These are phyloP conservation scores for Stegodyphus mimosarum DNA, from an alignment of 1,140 invertebrate species.

Conservation along the genomic window DNA sequence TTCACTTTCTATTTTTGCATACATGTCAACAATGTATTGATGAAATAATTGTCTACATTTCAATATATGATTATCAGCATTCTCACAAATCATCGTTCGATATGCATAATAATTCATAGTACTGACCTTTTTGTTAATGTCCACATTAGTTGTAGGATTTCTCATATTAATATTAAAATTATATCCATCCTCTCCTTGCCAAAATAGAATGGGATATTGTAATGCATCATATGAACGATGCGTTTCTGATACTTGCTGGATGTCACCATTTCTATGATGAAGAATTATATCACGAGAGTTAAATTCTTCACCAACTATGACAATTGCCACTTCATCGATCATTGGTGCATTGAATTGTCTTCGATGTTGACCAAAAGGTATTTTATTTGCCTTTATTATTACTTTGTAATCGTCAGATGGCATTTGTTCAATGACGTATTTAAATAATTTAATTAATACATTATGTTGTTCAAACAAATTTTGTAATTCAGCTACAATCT, in stretches of 20 bases:
- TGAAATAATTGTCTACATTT: constrained; percentile 20
- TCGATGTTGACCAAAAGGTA: neutral
- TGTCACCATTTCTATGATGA: constrained; percentile 5
- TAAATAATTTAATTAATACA: constrained; percentile 1
- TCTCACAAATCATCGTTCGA: too few species aligned
- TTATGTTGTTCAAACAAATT: neutral
- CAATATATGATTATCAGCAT: too few species aligned
- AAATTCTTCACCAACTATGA: constrained; percentile 11
- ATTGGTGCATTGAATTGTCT: constrained; percentile 11
- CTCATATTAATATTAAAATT: constrained; percentile 37
- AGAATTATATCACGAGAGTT: constrained; percentile 4
- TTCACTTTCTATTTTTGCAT: constrained; percentile 57
- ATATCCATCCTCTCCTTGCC: constrained; percentile 60
- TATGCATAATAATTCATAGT: too few species aligned
- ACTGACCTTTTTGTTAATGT: constrained; percentile 10
- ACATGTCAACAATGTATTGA: constrained; percentile 23
- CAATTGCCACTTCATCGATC: constrained; percentile 6
- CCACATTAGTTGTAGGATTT: constrained; percentile 17
- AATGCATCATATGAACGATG: constrained; percentile 61
- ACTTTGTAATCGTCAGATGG: neutral
- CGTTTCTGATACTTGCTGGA: constrained; percentile 1
- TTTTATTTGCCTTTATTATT: neutral
- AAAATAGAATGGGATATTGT: constrained; percentile 61
- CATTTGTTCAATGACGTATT: constrained; percentile 1
- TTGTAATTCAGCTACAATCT: constrained; percentile 4